Percentiles rank a stretch among this genome's conserved stretches.
Evolutionary conservation across 2,888 invertebrate species (phyloP).

Genomic region (Rapana venosa): DNA sequence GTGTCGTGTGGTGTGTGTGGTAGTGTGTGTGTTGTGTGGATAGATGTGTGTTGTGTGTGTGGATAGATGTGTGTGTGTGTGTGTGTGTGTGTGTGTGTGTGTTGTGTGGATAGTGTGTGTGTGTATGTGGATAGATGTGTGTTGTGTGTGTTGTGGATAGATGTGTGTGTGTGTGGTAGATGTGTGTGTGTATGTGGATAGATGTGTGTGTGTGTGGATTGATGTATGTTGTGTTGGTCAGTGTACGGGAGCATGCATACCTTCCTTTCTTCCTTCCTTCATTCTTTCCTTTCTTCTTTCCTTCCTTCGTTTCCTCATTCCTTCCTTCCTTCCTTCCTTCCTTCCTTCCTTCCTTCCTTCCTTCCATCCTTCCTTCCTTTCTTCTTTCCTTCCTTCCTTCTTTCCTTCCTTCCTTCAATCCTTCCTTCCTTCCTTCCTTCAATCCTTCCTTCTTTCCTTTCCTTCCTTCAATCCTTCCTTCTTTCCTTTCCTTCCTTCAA

Average conservation of each 20-base stretch:
- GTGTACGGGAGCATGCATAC: neutral
- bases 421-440: neutral
- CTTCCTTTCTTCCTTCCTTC: neutral
- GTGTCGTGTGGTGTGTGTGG: neutral
- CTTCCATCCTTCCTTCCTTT: neutral
- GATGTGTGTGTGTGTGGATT: neutral
- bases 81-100: no score
- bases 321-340: neutral
- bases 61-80: no score
- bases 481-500: neutral
- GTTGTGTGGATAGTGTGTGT: no score
- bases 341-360: neutral
- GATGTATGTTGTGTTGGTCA: neutral
- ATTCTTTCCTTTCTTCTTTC: no score
- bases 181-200: neutral
- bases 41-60: neutral
- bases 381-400: neutral
- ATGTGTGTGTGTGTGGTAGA: neutral
- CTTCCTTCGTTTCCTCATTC: neutral
- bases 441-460: neutral
- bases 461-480: neutral
- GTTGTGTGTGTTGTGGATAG: neutral
- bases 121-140: no score
- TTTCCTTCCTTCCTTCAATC: neutral
- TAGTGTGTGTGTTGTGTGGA: neutral